Percentiles rank a stretch among this genome's conserved stretches.
Evolutionary conservation across 2,888 invertebrate genomes (phyloP).

Genomic region (Mythimna albipuncta): DNA sequence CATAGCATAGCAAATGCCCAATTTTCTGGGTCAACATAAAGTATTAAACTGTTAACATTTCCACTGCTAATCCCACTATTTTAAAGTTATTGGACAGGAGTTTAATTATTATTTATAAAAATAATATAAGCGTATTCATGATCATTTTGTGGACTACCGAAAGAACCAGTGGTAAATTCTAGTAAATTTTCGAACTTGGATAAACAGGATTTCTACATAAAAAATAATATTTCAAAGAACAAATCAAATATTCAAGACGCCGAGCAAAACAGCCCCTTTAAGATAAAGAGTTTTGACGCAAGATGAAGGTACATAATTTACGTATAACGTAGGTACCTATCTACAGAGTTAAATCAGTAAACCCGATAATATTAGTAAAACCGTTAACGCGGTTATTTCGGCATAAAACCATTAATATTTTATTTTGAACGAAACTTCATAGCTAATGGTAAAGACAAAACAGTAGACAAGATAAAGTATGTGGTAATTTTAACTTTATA

Average conservation of each 20-base stretch:
- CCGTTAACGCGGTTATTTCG: conserved; percentile 14
- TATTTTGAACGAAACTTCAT: conserved; percentile 37
- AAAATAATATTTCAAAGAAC: too few species aligned
- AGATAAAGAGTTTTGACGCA: not conserved
- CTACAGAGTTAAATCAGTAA: conserved; percentile 11
- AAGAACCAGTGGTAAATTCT: too few species aligned
- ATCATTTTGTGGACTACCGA: too few species aligned
- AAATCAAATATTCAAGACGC: too few species aligned
- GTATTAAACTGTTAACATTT: conserved; percentile 7
- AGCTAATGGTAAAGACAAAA: not conserved
- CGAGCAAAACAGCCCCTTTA: not conserved
- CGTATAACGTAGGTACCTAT: not conserved
- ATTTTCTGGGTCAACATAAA: conserved; percentile 8
- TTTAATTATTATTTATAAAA: too few species aligned
- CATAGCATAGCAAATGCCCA: not conserved
- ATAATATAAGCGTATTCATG: too few species aligned
- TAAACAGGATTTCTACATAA: too few species aligned
- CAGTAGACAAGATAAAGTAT: too few species aligned
- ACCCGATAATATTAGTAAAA: conserved; percentile 42
- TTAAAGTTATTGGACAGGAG: too few species aligned
- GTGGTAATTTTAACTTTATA: too few species aligned
- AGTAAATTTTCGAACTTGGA: too few species aligned
- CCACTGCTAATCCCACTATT: not conserved
- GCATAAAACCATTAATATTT: conserved; percentile 23
- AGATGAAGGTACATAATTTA: not conserved